Evolutionary conservation across 30 jellyfish, hydroid and myxozoan species (phyloP).

Genomic region (Euphysa ruthae): DNA sequence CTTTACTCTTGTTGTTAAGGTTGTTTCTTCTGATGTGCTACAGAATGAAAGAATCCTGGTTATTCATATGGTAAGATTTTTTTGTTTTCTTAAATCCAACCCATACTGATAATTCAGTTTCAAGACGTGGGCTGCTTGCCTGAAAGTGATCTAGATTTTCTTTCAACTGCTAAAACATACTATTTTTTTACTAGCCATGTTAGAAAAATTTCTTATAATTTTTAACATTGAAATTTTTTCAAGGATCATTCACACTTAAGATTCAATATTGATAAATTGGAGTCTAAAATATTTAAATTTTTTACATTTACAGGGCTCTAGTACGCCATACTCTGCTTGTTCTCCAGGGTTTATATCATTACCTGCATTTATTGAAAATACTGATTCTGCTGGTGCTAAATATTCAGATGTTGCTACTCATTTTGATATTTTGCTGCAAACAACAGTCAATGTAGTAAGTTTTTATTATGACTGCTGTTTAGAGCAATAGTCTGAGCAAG

Average conservation of each 20-base stretch:
- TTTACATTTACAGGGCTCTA: constrained; percentile 51
- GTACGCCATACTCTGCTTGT: constrained; percentile 75
- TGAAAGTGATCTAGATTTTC: too few species aligned
- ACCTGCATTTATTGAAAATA: constrained; percentile 52
- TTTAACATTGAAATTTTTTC: too few species aligned
- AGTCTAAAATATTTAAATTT: not conserved
- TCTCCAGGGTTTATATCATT: constrained; percentile 74
- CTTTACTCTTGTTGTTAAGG: constrained; percentile 39
- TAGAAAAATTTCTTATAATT: too few species aligned
- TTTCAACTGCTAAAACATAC: too few species aligned
- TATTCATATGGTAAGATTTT: constrained; percentile 84
- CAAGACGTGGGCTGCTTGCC: too few species aligned
- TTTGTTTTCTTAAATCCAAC: too few species aligned
- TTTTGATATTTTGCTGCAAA: constrained; percentile 49
- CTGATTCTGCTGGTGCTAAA: constrained; percentile 8
- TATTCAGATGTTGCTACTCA: constrained; percentile 41
- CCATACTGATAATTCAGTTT: too few species aligned
- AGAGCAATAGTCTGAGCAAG: not conserved
- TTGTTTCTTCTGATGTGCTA: constrained; percentile 77
- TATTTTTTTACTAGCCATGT: too few species aligned
- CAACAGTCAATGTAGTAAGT: constrained; percentile 38
- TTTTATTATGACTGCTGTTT: not conserved
- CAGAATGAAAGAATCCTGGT: constrained; percentile 48
- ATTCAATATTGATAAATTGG: too few species aligned
- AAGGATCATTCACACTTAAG: too few species aligned